phyloP scores from a whole-genome alignment of 2,797 vertebrate species.

The Eremophila alpestris region DNA sequence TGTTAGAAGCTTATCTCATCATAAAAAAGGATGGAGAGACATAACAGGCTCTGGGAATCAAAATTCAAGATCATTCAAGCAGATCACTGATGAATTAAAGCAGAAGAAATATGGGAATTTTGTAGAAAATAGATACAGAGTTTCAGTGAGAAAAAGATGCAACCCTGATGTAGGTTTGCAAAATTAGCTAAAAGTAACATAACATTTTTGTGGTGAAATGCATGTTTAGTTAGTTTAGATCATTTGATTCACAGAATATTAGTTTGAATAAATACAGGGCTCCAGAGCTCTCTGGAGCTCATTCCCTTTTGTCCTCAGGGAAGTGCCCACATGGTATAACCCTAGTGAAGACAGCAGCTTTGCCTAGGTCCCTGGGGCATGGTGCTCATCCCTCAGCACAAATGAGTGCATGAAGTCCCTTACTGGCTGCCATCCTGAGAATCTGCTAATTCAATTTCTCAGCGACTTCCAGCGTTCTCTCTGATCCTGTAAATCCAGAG shows the following conservation, averaged over 20 bases:
- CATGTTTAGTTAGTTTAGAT: conserved; percentile 18
- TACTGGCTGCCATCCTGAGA: neutral
- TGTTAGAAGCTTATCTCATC: neutral
- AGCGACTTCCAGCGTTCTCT: neutral
- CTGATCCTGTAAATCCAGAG: neutral
- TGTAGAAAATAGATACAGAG: neutral
- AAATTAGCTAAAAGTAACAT: neutral
- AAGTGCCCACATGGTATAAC: neutral
- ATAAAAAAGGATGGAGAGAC: neutral
- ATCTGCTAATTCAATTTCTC: conserved; percentile 38
- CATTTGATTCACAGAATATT: conserved; percentile 19
- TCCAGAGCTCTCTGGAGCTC: neutral
- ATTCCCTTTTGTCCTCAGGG: neutral
- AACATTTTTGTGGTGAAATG: conserved; percentile 8
- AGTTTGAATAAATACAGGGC: neutral
- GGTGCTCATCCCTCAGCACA: neutral
- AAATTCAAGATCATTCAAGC: neutral
- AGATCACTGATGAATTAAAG: neutral
- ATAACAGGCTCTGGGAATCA: neutral
- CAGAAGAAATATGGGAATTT: neutral
- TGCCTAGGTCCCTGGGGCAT: neutral
- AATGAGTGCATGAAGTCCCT: neutral
- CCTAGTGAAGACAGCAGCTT: neutral
- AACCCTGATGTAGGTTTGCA: neutral
- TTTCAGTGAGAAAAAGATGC: neutral